Evolutionary conservation across 2,797 vertebrate genomes (phyloP).

Genomic region (Thaleichthys pacificus): DNA sequence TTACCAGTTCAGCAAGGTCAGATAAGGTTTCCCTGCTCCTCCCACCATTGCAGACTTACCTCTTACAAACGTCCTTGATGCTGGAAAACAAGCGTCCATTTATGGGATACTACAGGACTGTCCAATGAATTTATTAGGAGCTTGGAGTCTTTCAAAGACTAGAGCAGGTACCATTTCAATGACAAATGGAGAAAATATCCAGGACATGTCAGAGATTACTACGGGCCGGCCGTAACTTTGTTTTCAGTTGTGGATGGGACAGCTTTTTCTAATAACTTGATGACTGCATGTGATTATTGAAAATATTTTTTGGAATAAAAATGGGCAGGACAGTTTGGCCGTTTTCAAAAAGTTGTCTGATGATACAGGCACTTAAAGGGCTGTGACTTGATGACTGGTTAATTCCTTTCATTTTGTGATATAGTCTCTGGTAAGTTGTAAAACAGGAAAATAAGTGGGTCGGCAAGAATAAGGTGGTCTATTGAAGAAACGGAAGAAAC

Average conservation of each 20-base stretch:
- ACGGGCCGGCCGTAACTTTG: neutral
- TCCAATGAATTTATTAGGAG: neutral
- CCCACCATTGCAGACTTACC: slow-evolving; percentile 41
- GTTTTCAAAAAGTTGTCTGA: neutral
- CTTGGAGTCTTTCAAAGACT: neutral
- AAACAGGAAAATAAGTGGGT: neutral
- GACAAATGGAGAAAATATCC: neutral
- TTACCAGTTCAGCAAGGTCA: slow-evolving; percentile 38
- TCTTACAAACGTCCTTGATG: neutral
- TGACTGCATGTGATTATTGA: too few relatives aligned
- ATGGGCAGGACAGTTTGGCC: too few relatives aligned
- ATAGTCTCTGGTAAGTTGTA: neutral
- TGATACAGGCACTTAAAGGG: neutral
- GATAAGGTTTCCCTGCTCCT: slow-evolving; percentile 51
- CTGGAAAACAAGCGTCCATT: neutral
- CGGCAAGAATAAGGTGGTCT: neutral
- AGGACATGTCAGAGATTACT: neutral
- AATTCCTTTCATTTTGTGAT: slow-evolving; percentile 6
- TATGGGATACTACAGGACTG: neutral
- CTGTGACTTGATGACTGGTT: neutral
- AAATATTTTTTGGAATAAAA: neutral
- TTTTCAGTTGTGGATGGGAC: too few relatives aligned
- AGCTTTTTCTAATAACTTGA: neutral
- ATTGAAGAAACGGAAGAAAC: too few relatives aligned
- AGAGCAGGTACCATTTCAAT: neutral